phyloP scores from a whole-genome alignment of 2,113 vertebrate genomes.

The Pseudorectes ferrugineus region DNA sequence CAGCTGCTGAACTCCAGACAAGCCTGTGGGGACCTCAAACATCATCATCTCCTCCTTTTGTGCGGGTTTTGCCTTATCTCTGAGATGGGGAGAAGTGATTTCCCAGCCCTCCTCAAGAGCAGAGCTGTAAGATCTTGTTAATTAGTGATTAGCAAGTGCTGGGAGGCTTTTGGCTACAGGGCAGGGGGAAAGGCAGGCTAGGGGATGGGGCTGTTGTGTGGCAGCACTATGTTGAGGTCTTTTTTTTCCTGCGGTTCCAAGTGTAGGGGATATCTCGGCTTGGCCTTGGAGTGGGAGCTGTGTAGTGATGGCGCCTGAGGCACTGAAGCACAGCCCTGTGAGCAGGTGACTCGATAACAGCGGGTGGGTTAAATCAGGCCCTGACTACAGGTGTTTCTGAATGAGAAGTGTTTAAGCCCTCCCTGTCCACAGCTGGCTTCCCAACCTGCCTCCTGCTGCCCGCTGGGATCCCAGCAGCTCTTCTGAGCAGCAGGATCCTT shows the following conservation, averaged over 20 bases:
- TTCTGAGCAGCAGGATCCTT: background rate
- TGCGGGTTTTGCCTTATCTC: background rate
- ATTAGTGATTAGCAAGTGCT: background rate
- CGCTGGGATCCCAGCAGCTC: rapidly evolving
- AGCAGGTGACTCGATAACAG: background rate
- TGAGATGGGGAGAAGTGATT: background rate
- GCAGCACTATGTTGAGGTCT: background rate
- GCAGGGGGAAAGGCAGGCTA: background rate
- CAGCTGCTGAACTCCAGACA: background rate
- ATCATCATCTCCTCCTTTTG: background rate
- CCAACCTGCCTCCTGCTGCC: background rate
- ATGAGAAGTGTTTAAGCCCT: background rate
- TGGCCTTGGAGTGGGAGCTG: background rate
- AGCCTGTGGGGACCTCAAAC: background rate
- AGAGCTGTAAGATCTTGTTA: background rate
- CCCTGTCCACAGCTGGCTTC: background rate
- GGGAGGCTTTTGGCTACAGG: background rate
- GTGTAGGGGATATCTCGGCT: rapidly evolving
- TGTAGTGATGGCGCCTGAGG: background rate
- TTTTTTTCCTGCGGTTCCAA: background rate
- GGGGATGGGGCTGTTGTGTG: background rate
- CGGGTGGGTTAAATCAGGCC: rapidly evolving
- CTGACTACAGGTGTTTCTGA: background rate
- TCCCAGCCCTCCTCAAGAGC: background rate
- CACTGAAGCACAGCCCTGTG: rapidly evolving